phyloP scores from a whole-genome alignment of 35 echinoderm and acorn worm species.

The Anneissia japonica region DNA sequence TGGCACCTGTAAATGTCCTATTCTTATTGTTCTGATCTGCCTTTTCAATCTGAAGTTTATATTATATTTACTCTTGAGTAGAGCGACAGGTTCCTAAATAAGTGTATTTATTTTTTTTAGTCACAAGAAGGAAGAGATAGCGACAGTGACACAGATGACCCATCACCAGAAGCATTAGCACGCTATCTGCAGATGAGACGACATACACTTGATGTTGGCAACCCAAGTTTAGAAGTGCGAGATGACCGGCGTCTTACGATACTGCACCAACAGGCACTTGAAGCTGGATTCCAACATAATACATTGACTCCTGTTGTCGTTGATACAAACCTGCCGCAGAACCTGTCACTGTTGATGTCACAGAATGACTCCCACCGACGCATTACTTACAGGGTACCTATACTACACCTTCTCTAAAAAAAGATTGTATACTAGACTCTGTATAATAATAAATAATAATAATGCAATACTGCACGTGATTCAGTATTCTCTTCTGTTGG shows the following conservation, averaged over 20 bases:
- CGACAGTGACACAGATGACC: constrained; percentile 85
- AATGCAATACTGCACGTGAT: no score
- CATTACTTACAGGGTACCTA: neutral
- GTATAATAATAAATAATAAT: no score
- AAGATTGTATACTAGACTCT: no score
- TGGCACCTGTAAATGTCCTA: no score
- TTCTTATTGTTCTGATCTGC: no score
- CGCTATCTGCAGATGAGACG: constrained; percentile 63
- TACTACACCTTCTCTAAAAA: no score
- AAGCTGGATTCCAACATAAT: constrained; percentile 6
- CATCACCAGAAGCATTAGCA: constrained; percentile 54
- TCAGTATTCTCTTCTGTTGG: no score
- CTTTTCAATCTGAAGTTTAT: no score
- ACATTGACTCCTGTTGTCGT: neutral
- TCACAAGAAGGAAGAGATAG: constrained; percentile 31
- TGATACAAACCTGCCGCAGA: constrained; percentile 26
- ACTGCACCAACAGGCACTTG: neutral
- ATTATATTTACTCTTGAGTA: no score
- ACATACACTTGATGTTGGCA: constrained; percentile 63
- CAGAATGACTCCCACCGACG: neutral
- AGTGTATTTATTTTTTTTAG: neutral
- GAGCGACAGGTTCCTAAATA: no score
- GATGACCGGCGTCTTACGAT: constrained; percentile 30
- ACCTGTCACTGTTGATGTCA: constrained; percentile 29
- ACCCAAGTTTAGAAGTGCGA: constrained; percentile 65